Conservation (phyloP, 1,140 invertebrate species). For the Tetranychus cinnabarinus region DNA sequence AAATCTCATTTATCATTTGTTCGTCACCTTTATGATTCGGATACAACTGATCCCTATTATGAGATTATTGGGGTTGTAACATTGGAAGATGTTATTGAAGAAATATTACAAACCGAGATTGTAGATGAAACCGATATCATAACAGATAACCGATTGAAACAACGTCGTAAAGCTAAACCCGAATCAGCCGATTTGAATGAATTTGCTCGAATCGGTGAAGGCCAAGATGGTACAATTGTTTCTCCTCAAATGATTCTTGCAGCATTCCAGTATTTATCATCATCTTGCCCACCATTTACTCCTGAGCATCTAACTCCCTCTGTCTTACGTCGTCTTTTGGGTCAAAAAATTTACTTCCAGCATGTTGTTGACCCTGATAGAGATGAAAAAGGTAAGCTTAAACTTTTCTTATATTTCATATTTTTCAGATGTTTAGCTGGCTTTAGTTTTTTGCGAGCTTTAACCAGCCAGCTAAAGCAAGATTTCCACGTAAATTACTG, state of each 20-base stretch:
- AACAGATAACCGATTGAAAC: conserved; percentile 59
- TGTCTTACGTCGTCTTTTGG: conserved; percentile 58
- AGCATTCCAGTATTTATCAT: conserved; percentile 76
- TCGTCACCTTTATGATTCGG: conserved; percentile 54
- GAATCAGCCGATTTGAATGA: conserved; percentile 51
- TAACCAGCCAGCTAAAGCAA: no score
- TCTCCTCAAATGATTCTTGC: conserved; percentile 76
- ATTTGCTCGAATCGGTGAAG: conserved; percentile 45
- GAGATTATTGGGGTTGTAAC: conserved; percentile 74
- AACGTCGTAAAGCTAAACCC: conserved; percentile 28
- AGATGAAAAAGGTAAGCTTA: background rate
- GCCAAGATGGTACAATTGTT: conserved; percentile 27
- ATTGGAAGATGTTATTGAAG: conserved; percentile 79
- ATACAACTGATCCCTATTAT: conserved; percentile 41
- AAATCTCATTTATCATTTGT: conserved; percentile 63
- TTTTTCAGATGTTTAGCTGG: background rate
- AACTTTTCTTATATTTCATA: conserved; percentile 1
- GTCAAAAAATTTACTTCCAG: conserved; percentile 55
- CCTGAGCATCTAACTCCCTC: conserved; percentile 56
- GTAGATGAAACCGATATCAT: conserved; percentile 68
- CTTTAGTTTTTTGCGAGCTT: no score
- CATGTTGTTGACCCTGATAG: background rate
- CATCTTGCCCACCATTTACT: conserved; percentile 27
- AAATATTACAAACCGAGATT: conserved; percentile 78
- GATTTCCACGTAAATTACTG: no score